Conservation (phyloP, 53 echinoderm and acorn worm genomes). For the Hippasteria phrygiana region DNA sequence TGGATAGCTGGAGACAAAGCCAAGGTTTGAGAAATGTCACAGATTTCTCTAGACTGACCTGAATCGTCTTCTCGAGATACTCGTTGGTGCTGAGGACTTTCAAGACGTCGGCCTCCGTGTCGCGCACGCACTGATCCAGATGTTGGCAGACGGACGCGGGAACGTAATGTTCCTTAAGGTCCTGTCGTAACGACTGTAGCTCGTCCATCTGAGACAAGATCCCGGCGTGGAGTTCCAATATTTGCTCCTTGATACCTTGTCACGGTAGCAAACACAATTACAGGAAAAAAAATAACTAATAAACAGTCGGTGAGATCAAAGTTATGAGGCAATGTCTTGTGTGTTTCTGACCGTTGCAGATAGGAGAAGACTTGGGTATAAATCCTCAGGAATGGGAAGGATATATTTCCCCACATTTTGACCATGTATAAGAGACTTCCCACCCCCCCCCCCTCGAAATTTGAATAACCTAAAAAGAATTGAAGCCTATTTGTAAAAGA, state of each 20-base stretch:
- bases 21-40: no score
- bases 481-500: no score
- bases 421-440: no score
- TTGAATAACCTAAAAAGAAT: no score
- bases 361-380: no score
- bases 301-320: no score
- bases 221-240: conserved; percentile 79
- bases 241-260: conserved; percentile 75
- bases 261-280: background rate
- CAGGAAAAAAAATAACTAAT: background rate
- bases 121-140: conserved; percentile 89
- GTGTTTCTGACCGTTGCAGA: no score
- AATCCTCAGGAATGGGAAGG: no score
- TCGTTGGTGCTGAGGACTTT: conserved; percentile 98
- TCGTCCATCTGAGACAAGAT: conserved; percentile 70
- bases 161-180: conserved; percentile 82
- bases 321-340: no score
- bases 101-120: conserved; percentile 94
- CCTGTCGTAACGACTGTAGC: conserved; percentile 50
- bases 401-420: no score
- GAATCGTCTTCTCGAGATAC: conserved; percentile 96
- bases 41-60: conserved; percentile 72
- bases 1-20: no score
- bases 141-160: conserved; percentile 91
- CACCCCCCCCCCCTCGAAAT: no score